Evolutionary conservation across 2,113 vertebrate species (phyloP).

Genomic region (Notarius quadriscutis): DNA sequence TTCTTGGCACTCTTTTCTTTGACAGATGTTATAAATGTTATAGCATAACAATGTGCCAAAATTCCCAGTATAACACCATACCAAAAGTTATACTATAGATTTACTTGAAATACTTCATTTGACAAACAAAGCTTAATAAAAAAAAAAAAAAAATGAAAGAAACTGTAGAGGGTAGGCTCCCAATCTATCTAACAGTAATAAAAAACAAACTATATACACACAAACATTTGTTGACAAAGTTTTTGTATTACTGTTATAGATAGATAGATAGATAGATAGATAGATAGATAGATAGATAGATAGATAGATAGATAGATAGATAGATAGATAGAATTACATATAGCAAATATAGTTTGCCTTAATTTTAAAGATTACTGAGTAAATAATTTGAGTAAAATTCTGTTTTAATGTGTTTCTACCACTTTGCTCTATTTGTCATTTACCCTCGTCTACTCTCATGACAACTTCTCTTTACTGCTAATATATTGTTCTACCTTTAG

Average conservation of each 20-base stretch:
- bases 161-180: no score
- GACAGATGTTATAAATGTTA: background rate
- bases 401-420: background rate
- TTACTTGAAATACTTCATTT: background rate
- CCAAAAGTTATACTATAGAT: background rate
- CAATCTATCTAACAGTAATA: background rate
- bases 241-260: no score
- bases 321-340: background rate
- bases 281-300: no score
- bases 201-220: background rate
- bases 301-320: background rate
- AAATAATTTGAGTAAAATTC: background rate
- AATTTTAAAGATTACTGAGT: background rate
- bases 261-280: no score
- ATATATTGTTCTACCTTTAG: slow-evolving; percentile 78
- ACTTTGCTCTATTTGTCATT: slow-evolving; percentile 1
- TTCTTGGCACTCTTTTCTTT: background rate
- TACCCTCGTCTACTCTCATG: slow-evolving; percentile 43
- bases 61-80: background rate
- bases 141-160: background rate
- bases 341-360: background rate
- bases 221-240: background rate
- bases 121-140: background rate
- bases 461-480: slow-evolving; percentile 60
- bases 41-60: background rate